Base-by-base conservation (phyloP, 2,888 invertebrate genomes). In the Perizoma flavofasciatum region DNA sequence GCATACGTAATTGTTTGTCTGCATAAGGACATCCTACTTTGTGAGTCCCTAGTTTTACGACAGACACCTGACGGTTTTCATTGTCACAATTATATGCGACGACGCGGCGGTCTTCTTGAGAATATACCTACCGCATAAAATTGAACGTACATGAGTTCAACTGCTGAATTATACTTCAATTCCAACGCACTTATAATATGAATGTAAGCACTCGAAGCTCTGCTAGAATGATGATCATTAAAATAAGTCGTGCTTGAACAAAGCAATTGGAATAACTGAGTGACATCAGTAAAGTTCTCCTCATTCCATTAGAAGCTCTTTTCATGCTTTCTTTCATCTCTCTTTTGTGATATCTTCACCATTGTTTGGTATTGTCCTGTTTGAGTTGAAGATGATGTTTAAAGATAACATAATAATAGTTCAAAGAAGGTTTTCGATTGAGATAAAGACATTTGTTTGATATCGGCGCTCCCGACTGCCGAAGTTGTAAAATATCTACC, bases 21-120 rank as follows among this genome's bases (percentile, higher is more conserved):
- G 82, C 85, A 86, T 84, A 85, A 86, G 85, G 84, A 82, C 81
- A 81, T 77, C 78, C 78, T 81, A 83, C 81, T 83, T 83, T 86
- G 81, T 86, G 81, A 75, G 74, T 75, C 77, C 83, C 78, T 83
- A 83, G 82, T 86, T 87, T 87, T 88, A 87, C 86, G 88, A 85
- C 80, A 86, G 85, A 86, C 85, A 82, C 83, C 86, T 86, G 82
- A 81, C 84, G 84, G 80, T 82, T 81, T 85, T 82, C 81, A 85
- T 86, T 86, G 88, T 88, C 82, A 83, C 82, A 83, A 83, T 86
- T 75, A 79, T 80, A 78, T 81, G 75, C 74, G 71, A 68, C 69
- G 71, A 67, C 69, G 73, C 72, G 77, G 77, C 79, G 73, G 78
- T 73, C 75, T 69, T 63, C 61, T 69, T 72, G 62, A 75, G 69